Percentiles rank a stretch among this genome's conserved stretches.
Evolutionary conservation across 2,113 vertebrate species (phyloP).

Genomic region (Willisornis vidua): DNA sequence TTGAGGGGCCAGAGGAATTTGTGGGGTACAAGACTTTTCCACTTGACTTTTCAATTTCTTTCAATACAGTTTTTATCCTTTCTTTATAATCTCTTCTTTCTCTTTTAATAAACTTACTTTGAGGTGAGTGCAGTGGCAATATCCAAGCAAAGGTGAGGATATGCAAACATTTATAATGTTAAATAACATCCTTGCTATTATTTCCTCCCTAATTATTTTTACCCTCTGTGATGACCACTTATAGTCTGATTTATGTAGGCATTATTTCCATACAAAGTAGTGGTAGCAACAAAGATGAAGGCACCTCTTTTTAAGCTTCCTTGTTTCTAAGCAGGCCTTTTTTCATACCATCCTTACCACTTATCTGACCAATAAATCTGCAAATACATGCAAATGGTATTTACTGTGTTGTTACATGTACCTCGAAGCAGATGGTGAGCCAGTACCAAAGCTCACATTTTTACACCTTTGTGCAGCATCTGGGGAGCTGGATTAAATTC

Average conservation of each 20-base stretch:
- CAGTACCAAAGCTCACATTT: not conserved
- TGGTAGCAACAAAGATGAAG: not conserved
- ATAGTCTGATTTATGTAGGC: not conserved
- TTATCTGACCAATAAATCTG: conserved; percentile 51
- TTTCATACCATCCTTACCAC: conserved; percentile 4
- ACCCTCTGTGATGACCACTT: not conserved
- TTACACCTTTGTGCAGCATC: conserved; percentile 5
- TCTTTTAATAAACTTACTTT: not conserved
- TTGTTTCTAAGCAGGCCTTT: not conserved
- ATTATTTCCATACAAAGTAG: not conserved
- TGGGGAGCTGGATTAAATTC: conserved; percentile 7
- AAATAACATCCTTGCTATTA: not conserved
- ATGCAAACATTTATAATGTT: not conserved
- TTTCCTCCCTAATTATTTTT: conserved; percentile 9
- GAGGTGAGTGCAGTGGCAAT: not conserved
- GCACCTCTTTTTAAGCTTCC: not conserved
- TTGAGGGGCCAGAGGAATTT: not conserved
- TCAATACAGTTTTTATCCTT: not conserved
- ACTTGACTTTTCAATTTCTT: not conserved
- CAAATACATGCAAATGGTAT: not conserved
- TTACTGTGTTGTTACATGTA: conserved; percentile 34
- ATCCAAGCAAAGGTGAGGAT: not conserved
- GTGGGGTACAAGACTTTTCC: not conserved
- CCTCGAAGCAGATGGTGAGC: conserved; percentile 10
- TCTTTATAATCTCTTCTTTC: not conserved